phyloP scores from a whole-genome alignment of 2,797 vertebrate genomes.

The Falco columbarius region DNA sequence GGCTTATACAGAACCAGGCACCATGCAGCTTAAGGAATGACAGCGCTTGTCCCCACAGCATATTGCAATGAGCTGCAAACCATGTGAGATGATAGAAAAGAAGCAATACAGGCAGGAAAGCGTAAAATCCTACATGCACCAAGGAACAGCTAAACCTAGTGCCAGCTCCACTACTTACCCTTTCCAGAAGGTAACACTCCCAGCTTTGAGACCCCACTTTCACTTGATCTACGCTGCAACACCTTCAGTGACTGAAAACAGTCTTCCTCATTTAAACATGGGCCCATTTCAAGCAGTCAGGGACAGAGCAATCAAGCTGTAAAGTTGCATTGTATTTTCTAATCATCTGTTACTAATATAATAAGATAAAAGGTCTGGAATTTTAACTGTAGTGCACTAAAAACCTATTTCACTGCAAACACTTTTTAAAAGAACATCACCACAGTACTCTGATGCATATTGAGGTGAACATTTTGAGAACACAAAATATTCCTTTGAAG shows the following conservation, averaged over 20 bases:
- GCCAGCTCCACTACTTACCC: background rate
- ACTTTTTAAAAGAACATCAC: background rate
- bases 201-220: background rate
- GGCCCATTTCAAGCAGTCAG: background rate
- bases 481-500: background rate
- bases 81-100: background rate
- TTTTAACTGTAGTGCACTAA: background rate
- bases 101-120: background rate
- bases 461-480: background rate
- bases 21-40: fast-evolving
- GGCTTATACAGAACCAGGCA: background rate
- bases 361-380: background rate
- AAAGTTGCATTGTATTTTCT: background rate
- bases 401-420: background rate
- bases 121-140: background rate
- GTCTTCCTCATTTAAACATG: background rate
- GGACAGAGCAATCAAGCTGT: background rate
- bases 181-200: background rate
- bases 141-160: background rate
- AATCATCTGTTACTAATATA: background rate
- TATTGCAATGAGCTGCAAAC: background rate
- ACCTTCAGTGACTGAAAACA: background rate
- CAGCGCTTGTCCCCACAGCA: background rate
- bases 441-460: background rate
- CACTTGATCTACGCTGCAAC: background rate